These are phyloP conservation scores for Meiosimyza decipiens DNA, from an alignment of 2,888 invertebrate species.

Conservation along the genomic window DNA sequence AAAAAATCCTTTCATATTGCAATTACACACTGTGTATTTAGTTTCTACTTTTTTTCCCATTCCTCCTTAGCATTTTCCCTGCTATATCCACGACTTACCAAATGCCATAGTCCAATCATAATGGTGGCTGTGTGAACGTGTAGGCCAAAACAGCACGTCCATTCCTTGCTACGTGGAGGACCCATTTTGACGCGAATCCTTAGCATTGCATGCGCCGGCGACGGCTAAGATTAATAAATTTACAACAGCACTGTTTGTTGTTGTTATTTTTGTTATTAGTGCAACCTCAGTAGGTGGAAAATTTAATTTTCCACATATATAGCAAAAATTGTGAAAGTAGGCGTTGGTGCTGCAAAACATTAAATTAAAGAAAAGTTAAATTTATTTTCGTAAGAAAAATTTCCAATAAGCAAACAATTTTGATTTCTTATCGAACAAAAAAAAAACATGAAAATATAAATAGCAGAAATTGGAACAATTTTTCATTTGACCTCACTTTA, in stretches of 20 bases:
- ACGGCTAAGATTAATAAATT: too few relatives aligned
- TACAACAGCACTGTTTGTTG: too few relatives aligned
- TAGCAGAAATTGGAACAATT: constrained; percentile 4
- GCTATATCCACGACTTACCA: constrained; percentile 71
- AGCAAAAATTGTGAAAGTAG: neutral
- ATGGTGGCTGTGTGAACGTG: constrained; percentile 87
- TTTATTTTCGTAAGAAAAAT: too few relatives aligned
- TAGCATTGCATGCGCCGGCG: constrained; percentile 59
- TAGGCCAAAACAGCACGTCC: constrained; percentile 83
- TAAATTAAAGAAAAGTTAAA: neutral
- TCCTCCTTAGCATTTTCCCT: too few relatives aligned
- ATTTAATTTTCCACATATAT: neutral
- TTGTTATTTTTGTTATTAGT: too few relatives aligned
- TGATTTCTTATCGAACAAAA: neutral
- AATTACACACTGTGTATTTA: too few relatives aligned
- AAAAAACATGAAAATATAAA: constrained; percentile 1
- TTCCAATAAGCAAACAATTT: neutral
- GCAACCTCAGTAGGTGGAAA: too few relatives aligned
- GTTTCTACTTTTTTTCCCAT: too few relatives aligned
- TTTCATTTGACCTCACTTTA: constrained; percentile 20
- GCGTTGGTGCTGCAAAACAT: neutral
- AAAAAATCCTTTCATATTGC: too few relatives aligned
- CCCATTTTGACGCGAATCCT: constrained; percentile 68
- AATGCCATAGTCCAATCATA: constrained; percentile 84
- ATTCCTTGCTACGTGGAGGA: constrained; percentile 75